Evolutionary conservation across 2,113 vertebrate genomes (phyloP), one percentile per base, ranked within the genome.

Genomic region (Bettongia penicillata): DNA sequence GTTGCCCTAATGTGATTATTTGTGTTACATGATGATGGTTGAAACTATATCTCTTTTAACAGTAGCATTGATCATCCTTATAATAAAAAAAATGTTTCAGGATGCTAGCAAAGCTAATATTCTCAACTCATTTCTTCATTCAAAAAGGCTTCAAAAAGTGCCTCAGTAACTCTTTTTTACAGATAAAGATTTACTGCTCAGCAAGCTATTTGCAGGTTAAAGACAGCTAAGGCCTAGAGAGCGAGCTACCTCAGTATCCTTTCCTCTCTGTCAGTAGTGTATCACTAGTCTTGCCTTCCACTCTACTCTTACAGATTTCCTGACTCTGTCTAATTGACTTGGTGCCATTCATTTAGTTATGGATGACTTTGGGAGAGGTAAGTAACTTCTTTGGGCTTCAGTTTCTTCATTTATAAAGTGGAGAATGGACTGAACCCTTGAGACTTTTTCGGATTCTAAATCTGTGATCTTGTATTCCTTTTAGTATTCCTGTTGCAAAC

Each of bases 1-100:
- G 92, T 55, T 91, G 92, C 47, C 77, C 57, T 94, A 93, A 96
- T 50, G 95, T 84, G 77, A 97, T 97, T 96, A 89, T 43, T 95
- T 94, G 51, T 96, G 93, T 95, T 91, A 37, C 95, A 93, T 96
- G 91, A 95, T 96, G 93, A 94, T 57, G 91, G 26, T 84, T 84
- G 91, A 68, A 47, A 5, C 51, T 92, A 95, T 68, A 53, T 61
- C 89, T 51, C 53, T 49, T 0, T 91, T 48, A 91, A 9, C n/a
- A 91, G 90, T 91, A 51, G 57, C 84, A 96, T 91, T 94, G 23
- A 92, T 93, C 90, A 53, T 47, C 89, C 43, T 96, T 28, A 91
- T 53, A 91, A 96, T 96, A 95, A 96, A 90, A 57, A 53, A 53
- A 24, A 92, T 95, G 93, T 96, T 93, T 57, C 50, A 57, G 37